These are phyloP conservation scores for Camptogramma bilineatum DNA, from an alignment of 2,888 invertebrate species.

Conservation along the genomic window DNA sequence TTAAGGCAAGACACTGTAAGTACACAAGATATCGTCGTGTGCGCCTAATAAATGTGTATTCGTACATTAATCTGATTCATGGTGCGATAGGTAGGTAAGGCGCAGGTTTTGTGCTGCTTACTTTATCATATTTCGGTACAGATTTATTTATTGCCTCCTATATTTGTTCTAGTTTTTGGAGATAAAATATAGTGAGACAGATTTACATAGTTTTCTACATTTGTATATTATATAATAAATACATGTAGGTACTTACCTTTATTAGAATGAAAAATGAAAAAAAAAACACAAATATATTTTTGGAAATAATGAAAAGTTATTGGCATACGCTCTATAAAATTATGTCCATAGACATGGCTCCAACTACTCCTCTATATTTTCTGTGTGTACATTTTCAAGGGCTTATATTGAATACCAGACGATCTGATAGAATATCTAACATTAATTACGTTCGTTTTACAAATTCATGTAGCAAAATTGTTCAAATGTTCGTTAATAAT, in stretches of 20 bases:
- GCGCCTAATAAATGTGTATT: conserved; percentile 57
- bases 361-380: too few species aligned
- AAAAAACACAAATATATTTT: too few species aligned
- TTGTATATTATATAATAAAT: too few species aligned
- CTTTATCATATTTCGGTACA: conserved; percentile 41
- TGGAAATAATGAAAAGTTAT: too few species aligned
- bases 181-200: neutral
- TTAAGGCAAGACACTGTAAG: conserved; percentile 34
- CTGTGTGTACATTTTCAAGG: too few species aligned
- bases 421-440: too few species aligned
- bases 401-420: too few species aligned
- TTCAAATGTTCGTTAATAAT: neutral
- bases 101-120: conserved; percentile 52
- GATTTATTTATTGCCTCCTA: conserved; percentile 27
- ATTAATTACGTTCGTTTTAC: neutral
- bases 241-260: too few species aligned
- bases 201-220: neutral
- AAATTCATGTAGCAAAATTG: neutral
- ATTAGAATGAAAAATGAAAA: too few species aligned
- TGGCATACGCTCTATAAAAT: too few species aligned
- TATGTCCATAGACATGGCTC: too few species aligned
- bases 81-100: conserved; percentile 60
- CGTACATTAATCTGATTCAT: conserved; percentile 75
- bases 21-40: conserved; percentile 44
- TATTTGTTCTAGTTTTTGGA: conserved; percentile 24